Percentiles rank a stretch among this genome's conserved stretches.
These are phyloP conservation scores for Agonum fuliginosum DNA, from an alignment of 2,888 invertebrate genomes.

Conservation along the genomic window DNA sequence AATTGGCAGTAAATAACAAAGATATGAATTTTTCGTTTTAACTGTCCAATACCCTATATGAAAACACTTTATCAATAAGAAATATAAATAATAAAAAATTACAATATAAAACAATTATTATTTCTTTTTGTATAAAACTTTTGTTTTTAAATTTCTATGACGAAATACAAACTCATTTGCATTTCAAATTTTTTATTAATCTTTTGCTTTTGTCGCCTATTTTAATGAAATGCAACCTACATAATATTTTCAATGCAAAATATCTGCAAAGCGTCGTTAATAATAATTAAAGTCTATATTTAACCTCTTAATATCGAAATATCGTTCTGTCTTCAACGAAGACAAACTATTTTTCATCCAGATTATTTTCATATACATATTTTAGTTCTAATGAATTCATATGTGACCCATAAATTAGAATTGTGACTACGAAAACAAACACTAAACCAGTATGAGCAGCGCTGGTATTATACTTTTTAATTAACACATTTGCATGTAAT, in stretches of 20 bases:
- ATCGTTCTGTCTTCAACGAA: slow-evolving; percentile 17
- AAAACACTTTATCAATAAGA: too few species aligned
- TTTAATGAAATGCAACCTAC: slow-evolving; percentile 21
- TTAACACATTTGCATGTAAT: slow-evolving; percentile 11
- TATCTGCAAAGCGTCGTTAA: slow-evolving; percentile 17
- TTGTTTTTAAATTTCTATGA: too few species aligned
- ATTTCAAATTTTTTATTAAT: too few species aligned
- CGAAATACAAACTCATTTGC: too few species aligned
- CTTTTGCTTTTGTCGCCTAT: background rate
- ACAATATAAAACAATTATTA: too few species aligned
- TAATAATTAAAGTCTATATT: slow-evolving; percentile 33
- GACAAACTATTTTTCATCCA: slow-evolving; percentile 1
- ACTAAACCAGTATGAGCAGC: background rate
- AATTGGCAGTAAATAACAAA: too few species aligned
- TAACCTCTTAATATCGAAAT: slow-evolving; percentile 11
- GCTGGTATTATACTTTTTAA: background rate
- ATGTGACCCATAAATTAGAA: slow-evolving; percentile 26
- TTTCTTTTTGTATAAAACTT: too few species aligned
- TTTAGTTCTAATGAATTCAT: slow-evolving; percentile 1
- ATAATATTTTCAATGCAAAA: background rate
- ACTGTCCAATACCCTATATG: too few species aligned
- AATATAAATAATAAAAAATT: too few species aligned
- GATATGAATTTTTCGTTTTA: too few species aligned
- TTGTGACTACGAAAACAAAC: background rate
- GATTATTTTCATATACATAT: slow-evolving; percentile 13